A percentile compares a stretch with the other conserved stretches of the same genome.
These are phyloP conservation scores for Coremacera marginata DNA, from an alignment of 2,888 invertebrate genomes.

Conservation along the genomic window DNA sequence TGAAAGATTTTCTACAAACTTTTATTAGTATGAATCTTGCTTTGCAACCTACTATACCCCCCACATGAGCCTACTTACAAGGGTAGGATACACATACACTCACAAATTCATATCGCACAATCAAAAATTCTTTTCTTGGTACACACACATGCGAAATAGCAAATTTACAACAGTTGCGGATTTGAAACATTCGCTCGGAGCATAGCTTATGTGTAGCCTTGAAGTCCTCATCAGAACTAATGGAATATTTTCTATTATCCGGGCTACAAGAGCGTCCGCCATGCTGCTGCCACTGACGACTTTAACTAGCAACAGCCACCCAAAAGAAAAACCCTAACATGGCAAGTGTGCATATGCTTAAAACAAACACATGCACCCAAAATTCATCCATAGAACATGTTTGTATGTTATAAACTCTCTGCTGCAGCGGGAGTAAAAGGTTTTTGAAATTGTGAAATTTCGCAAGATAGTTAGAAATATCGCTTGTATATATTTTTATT, in stretches of 20 bases:
- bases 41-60: not conserved
- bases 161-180: conserved; percentile 36
- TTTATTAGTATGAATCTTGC: conserved; percentile 26
- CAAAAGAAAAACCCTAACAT: not conserved
- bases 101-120: not conserved
- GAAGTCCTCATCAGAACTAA: conserved; percentile 59
- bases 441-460: conserved; percentile 56
- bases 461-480: conserved; percentile 54
- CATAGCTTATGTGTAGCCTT: conserved; percentile 39
- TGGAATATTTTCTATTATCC: conserved; percentile 61
- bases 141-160: conserved; percentile 33
- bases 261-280: conserved; percentile 47
- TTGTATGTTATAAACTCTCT: conserved; percentile 3
- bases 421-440: conserved; percentile 34
- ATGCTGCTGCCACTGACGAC: conserved; percentile 23
- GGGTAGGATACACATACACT: not conserved
- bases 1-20: conserved; percentile 45
- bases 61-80: not conserved
- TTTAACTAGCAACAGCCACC: conserved; percentile 23
- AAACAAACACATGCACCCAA: not conserved
- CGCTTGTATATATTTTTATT: conserved; percentile 36
- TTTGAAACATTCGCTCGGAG: conserved; percentile 40
- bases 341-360: conserved; percentile 10
- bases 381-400: conserved; percentile 55
- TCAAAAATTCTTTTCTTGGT: conserved; percentile 23